Conservation (phyloP, 92 coral and sea anemone genomes). For the Scolanthus callimorphus region DNA sequence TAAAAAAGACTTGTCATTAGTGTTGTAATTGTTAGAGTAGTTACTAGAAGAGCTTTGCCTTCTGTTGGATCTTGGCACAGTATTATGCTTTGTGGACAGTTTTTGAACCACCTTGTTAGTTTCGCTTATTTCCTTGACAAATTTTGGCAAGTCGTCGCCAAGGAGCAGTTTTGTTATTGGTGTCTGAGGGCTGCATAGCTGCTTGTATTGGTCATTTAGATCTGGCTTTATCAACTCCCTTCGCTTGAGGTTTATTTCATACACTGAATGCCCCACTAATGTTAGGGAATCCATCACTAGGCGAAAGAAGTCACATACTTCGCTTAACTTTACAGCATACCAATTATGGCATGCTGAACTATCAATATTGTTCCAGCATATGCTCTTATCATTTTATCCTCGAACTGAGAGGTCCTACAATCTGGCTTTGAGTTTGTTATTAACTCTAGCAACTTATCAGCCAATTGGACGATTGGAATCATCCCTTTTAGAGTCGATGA, state of each 20-base stretch:
- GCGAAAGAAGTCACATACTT: slow-evolving; percentile 17
- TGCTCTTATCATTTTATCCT: no score
- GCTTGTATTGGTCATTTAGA: slow-evolving; percentile 40
- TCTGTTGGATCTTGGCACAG: slow-evolving; percentile 3
- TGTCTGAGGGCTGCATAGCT: slow-evolving; percentile 32
- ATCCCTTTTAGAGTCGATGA: slow-evolving; percentile 24
- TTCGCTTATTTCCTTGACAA: slow-evolving; percentile 27
- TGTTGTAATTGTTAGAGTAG: not conserved
- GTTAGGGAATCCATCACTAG: slow-evolving; percentile 24
- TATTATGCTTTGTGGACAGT: slow-evolving; percentile 11
- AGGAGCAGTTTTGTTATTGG: slow-evolving; percentile 28
- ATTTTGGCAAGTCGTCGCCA: slow-evolving; percentile 35
- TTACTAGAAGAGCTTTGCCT: not conserved
- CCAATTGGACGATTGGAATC: slow-evolving; percentile 20
- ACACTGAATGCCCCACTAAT: slow-evolving; percentile 34
- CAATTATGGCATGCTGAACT: no score
- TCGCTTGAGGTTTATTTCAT: slow-evolving; percentile 25
- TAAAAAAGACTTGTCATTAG: slow-evolving; percentile 42
- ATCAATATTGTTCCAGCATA: no score
- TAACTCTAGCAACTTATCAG: slow-evolving; percentile 29
- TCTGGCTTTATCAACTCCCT: slow-evolving; percentile 41
- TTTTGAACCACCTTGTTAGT: slow-evolving; percentile 34
- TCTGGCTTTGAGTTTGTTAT: slow-evolving; percentile 27
- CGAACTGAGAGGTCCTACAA: slow-evolving; percentile 4
- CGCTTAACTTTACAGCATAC: no score